A percentile compares a stretch with the other conserved stretches of the same genome.
These are phyloP conservation scores for Gallinago solitaria DNA, from an alignment of 2,797 vertebrate genomes.

Conservation along the genomic window DNA sequence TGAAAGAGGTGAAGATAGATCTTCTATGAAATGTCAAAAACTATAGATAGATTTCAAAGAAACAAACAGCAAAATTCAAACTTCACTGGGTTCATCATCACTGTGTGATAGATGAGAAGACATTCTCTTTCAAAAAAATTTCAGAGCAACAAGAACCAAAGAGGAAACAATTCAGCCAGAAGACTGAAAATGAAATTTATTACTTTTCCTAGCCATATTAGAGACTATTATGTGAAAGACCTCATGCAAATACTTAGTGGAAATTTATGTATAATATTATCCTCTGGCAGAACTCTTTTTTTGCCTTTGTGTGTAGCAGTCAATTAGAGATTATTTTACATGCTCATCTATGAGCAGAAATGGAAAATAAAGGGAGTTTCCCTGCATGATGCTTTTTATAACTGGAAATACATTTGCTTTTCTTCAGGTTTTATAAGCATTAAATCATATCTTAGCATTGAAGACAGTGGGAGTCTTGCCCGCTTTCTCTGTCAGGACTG, in stretches of 20 bases:
- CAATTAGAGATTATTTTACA: not conserved
- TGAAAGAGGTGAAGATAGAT: not conserved
- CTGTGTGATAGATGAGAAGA: not conserved
- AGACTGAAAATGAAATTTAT: constrained; percentile 26
- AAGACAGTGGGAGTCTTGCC: not conserved
- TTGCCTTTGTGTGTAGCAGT: not conserved
- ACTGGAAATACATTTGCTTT: constrained; percentile 10
- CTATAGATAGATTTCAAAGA: not conserved
- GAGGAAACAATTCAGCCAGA: not conserved
- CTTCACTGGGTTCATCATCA: not conserved
- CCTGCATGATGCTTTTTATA: not conserved
- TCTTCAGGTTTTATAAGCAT: not conserved
- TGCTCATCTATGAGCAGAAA: not conserved
- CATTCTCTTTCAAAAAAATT: not conserved
- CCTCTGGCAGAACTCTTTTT: not conserved
- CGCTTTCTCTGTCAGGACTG: not conserved
- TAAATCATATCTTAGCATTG: not conserved
- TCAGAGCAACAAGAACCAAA: constrained; percentile 5
- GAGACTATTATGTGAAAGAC: not conserved
- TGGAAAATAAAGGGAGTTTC: constrained; percentile 18
- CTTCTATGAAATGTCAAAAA: not conserved
- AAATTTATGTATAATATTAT: constrained; percentile 15
- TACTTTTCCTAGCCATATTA: not conserved
- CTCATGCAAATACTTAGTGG: constrained; percentile 36
- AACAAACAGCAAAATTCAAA: not conserved